These are phyloP conservation scores for Tetanocera ferruginea DNA, from an alignment of 2,888 invertebrate genomes.

Conservation along the genomic window DNA sequence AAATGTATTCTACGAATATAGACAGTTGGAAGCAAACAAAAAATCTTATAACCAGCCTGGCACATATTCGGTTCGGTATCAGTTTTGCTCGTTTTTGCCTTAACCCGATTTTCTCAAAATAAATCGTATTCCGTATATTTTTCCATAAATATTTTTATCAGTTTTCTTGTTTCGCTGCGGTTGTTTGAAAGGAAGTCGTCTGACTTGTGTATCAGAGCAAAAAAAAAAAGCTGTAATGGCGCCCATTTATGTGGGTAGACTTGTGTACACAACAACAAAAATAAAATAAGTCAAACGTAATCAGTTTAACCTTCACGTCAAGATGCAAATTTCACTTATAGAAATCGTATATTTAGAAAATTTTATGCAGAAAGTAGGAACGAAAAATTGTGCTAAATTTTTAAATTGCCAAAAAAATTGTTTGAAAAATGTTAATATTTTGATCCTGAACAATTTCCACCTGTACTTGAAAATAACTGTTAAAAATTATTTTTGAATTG, in stretches of 20 bases:
- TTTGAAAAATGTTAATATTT: no score
- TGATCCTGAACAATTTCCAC: no score
- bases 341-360: neutral
- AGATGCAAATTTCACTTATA: neutral
- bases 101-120: slow-evolving; percentile 28
- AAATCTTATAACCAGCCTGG: neutral
- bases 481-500: no score
- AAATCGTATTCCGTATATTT: neutral
- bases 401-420: no score
- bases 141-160: slow-evolving; percentile 13
- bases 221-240: slow-evolving; percentile 2
- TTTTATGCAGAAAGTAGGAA: neutral
- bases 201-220: neutral
- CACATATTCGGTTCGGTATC: neutral
- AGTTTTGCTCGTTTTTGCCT: neutral
- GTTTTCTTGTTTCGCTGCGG: neutral
- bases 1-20: no score
- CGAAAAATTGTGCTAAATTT: no score
- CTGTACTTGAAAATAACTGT: no score
- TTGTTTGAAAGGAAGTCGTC: slow-evolving; percentile 2
- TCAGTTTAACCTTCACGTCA: slow-evolving; percentile 27
- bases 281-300: slow-evolving; percentile 11
- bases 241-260: neutral
- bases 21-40: no score
- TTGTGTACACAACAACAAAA: neutral